A percentile compares a stretch with the other conserved stretches of the same genome.
Evolutionary conservation across 2,888 invertebrate genomes (phyloP).

Genomic region (Aphidoletes aphidimyza): DNA sequence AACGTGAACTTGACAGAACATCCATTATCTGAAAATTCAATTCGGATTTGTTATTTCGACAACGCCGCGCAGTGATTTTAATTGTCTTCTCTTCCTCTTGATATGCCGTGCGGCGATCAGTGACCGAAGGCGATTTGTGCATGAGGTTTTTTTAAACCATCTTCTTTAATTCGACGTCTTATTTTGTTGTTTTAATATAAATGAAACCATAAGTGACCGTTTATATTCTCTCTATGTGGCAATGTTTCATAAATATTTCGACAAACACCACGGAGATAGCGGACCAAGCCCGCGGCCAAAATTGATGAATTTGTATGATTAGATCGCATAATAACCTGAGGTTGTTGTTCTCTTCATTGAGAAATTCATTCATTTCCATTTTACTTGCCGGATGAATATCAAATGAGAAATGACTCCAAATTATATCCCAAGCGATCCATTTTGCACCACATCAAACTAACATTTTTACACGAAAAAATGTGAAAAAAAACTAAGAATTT

Average conservation of each 20-base stretch:
- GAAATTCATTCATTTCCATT: neutral
- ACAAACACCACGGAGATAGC: neutral
- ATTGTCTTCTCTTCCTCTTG: neutral
- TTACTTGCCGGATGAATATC: neutral
- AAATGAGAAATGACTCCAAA: neutral
- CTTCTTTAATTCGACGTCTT: too few species aligned
- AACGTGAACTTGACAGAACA: conserved; percentile 41
- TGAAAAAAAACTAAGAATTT: neutral
- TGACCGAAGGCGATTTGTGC: neutral
- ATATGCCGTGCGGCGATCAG: neutral
- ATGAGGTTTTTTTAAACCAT: neutral
- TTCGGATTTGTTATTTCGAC: neutral
- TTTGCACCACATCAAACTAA: neutral
- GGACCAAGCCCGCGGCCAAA: neutral
- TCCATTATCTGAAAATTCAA: conserved; percentile 32
- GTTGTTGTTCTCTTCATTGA: neutral
- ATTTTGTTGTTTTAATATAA: too few species aligned
- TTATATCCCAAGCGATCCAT: neutral
- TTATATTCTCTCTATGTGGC: neutral
- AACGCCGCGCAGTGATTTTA: neutral
- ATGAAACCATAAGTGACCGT: too few species aligned
- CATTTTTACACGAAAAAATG: neutral
- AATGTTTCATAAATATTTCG: neutral
- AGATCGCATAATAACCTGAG: neutral
- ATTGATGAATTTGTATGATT: neutral